Base-by-base conservation (phyloP, 2,113 vertebrate species). In the Meleagris gallopavo region DNA sequence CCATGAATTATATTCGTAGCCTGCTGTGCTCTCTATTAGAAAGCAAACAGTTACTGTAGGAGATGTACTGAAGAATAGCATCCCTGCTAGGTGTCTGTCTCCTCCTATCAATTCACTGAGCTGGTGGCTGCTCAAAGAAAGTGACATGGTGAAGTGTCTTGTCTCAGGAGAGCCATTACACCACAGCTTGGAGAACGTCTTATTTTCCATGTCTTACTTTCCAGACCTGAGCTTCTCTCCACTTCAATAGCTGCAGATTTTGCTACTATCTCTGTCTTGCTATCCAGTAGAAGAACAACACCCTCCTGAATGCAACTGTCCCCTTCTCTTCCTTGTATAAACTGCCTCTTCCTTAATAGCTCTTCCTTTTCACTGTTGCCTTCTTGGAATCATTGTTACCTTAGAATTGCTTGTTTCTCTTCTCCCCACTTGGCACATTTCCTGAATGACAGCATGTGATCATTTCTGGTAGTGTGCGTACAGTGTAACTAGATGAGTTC, bases 1-100 rank as follows among this genome's bases (percentile, higher is more conserved):
- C 66, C 46, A 2, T 21, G 66, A 76, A 45, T 24, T 52, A 21
- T 52, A 14, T 48, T 76, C 38, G 6, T 21, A 57, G 40, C 75
- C 90, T 38, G 38, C 88, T 48, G 74, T 78, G 89, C 41, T 76
- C 22, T 69, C 76, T 70, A 14, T 75, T 75, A 75, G 88, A 66
- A 36, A 81, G 80, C 73, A 66, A 79, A n/a, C 62, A 55, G 62
- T 57, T 13, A 2, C 57, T 61, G 72, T 25, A 38, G 83, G 75
- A 77, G 82, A 18, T 84, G 64, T 30, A 10, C 58, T 52, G 65
- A 67, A 54, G 79, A 75, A 36, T 13, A n/a, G 79, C 90, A 10
- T 76, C 65, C 60, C 75, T 69, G 83, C 87, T 34, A 40, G 69
- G 64, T 71, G 36, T 32, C 73, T 66, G 74, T 61, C 79, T 87